Evolutionary conservation across 2,797 vertebrate genomes (phyloP).

Genomic region (Sebastes trivittatus): DNA sequence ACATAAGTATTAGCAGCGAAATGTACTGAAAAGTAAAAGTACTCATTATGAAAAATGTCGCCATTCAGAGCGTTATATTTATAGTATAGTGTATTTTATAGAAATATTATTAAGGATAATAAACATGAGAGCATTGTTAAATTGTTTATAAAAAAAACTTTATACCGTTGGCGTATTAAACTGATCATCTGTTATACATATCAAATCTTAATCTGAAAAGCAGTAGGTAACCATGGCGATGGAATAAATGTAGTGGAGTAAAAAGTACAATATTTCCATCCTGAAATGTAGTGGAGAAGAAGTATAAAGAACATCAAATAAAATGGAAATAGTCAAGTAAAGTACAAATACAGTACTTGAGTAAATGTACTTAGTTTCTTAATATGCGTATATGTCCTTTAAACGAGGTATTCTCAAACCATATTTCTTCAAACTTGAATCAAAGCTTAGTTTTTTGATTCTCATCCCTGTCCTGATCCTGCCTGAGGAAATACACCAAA

Average conservation of each 20-base stretch:
- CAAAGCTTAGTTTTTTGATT: not conserved
- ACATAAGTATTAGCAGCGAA: not conserved
- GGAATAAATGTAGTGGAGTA: not conserved
- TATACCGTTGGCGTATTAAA: not conserved
- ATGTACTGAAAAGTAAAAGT: not conserved
- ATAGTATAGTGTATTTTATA: too few relatives aligned
- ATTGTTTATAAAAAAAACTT: not conserved
- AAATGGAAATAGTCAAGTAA: not conserved
- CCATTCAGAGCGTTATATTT: not conserved
- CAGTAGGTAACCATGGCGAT: not conserved
- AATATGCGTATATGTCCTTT: not conserved
- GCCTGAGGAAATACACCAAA: slow-evolving; percentile 24
- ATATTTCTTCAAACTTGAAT: not conserved
- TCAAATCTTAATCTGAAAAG: not conserved
- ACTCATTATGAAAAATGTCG: not conserved
- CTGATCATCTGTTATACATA: not conserved
- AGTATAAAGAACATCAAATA: too few relatives aligned
- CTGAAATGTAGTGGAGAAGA: too few relatives aligned
- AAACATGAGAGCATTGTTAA: not conserved
- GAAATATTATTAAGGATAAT: not conserved
- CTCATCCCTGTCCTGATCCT: not conserved
- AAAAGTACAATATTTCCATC: not conserved
- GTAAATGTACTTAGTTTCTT: not conserved
- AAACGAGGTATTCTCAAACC: not conserved
- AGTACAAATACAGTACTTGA: not conserved